Evolutionary conservation across 2,888 invertebrate genomes (phyloP).

Genomic region (Hermaeophaga mercurialis): DNA sequence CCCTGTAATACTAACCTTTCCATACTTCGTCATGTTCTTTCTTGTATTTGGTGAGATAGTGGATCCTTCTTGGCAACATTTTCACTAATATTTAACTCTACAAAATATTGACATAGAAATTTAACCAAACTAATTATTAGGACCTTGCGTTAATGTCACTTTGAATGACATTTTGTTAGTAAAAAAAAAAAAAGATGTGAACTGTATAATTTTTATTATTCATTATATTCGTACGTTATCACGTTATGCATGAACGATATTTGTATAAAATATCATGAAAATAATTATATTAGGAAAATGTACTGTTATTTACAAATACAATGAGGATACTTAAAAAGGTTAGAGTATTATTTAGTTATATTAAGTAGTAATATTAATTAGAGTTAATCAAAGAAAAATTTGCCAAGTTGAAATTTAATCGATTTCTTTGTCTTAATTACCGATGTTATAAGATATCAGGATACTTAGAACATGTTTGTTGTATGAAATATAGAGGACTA

Average conservation of each 20-base stretch:
- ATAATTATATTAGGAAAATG: too few species aligned
- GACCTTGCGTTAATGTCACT: neutral
- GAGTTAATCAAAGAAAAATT: too few species aligned
- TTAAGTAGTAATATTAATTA: too few species aligned
- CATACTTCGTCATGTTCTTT: neutral
- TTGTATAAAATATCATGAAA: too few species aligned
- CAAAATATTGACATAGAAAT: neutral
- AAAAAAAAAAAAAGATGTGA: neutral
- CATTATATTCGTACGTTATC: neutral
- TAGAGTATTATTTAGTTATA: too few species aligned
- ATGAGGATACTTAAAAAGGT: too few species aligned
- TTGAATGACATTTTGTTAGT: neutral
- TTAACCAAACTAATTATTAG: neutral
- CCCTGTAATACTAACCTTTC: constrained; percentile 2
- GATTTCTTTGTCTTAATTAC: too few species aligned
- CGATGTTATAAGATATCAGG: too few species aligned
- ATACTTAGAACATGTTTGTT: too few species aligned
- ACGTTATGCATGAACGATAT: neutral
- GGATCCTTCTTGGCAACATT: neutral
- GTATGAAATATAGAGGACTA: too few species aligned
- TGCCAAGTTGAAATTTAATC: too few species aligned
- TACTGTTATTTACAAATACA: too few species aligned
- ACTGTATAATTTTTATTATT: neutral
- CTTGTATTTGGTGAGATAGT: neutral
- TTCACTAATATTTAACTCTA: neutral